Evolutionary conservation across 2,888 invertebrate species (phyloP).

Genomic region (Hecatera dysodea): DNA sequence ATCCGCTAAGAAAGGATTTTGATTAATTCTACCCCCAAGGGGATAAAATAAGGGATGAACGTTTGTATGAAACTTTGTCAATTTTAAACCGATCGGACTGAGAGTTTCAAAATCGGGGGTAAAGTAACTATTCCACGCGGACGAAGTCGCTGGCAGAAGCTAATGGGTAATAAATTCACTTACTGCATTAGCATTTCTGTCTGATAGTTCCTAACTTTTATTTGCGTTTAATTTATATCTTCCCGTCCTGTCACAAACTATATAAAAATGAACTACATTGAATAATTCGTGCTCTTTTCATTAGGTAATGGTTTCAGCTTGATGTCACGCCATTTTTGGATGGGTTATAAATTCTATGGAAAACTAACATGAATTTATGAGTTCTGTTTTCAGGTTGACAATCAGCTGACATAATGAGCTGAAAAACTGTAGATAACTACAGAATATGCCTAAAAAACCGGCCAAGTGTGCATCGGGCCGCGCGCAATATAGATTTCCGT

Average conservation of each 20-base stretch:
- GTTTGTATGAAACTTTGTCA: no score
- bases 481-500: no score
- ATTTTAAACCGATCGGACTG: no score
- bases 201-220: constrained; percentile 33
- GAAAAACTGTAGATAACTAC: background rate
- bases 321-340: constrained; percentile 26
- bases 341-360: constrained; percentile 26
- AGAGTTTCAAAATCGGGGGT: no score
- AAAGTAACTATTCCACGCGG: no score
- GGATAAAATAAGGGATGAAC: no score
- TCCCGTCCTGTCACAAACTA: constrained; percentile 22
- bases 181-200: constrained; percentile 17
- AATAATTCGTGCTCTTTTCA: constrained; percentile 40
- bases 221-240: constrained; percentile 48
- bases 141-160: no score
- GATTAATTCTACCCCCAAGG: no score
- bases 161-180: constrained; percentile 11
- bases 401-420: background rate
- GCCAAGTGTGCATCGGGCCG: no score
- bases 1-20: no score
- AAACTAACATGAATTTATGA: constrained; percentile 26
- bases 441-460: no score
- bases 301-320: constrained; percentile 37
- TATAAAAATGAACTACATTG: constrained; percentile 37
- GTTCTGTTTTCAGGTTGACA: background rate